A percentile compares a stretch with the other conserved stretches of the same genome.
Evolutionary conservation across 2,888 invertebrate species (phyloP).

Genomic region (Phorcus lineatus): DNA sequence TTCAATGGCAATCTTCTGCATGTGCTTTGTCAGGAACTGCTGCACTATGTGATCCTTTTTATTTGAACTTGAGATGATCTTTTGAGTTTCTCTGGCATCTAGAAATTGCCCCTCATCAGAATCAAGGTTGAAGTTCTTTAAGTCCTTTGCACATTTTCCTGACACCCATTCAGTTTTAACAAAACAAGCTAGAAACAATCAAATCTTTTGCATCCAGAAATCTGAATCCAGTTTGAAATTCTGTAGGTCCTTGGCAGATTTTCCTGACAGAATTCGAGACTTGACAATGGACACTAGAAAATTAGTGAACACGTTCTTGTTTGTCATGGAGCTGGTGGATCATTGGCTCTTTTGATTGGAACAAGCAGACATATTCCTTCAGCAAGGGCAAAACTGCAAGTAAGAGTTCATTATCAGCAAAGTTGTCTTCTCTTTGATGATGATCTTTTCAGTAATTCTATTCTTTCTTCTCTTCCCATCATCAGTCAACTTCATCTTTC

Average conservation of each 20-base stretch:
- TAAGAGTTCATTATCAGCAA: background rate
- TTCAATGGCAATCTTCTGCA: background rate
- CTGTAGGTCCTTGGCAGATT: background rate
- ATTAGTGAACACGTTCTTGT: constrained; percentile 27
- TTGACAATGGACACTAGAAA: constrained; percentile 34
- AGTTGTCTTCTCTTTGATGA: background rate
- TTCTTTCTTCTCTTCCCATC: background rate
- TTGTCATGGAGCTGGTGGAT: constrained; percentile 31
- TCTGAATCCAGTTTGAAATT: background rate
- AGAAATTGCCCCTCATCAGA: background rate
- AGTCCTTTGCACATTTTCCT: too few species aligned
- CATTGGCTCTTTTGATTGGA: constrained; percentile 31
- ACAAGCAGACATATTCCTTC: constrained; percentile 28
- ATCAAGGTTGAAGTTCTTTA: too few species aligned
- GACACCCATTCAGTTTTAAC: too few species aligned
- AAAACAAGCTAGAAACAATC: too few species aligned
- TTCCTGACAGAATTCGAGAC: background rate
- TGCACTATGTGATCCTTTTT: background rate
- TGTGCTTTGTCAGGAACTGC: background rate
- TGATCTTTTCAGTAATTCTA: background rate
- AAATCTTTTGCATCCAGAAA: too few species aligned
- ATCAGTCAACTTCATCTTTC: background rate
- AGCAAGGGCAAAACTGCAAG: constrained; percentile 26
- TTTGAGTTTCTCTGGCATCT: background rate
- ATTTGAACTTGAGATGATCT: background rate